Percentiles rank a stretch among this genome's conserved stretches.
These are phyloP conservation scores for Cardiocondyla obscurior DNA, from an alignment of 1,140 invertebrate species.

Conservation along the genomic window DNA sequence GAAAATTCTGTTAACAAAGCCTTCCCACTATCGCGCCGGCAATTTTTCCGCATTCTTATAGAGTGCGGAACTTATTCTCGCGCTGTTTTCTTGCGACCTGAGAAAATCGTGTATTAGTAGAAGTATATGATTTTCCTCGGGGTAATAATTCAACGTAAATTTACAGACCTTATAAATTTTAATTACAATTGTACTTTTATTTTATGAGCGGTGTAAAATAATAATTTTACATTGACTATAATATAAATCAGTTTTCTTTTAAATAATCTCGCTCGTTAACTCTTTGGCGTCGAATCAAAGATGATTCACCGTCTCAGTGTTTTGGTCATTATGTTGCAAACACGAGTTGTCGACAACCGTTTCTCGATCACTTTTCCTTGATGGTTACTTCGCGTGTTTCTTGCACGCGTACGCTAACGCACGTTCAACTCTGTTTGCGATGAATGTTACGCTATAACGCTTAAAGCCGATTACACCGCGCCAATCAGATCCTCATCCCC, in stretches of 20 bases:
- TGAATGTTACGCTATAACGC: not conserved
- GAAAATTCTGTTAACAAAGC: conserved; percentile 53
- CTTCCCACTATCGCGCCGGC: conserved; percentile 21
- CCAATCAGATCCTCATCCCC: conserved; percentile 26
- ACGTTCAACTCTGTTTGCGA: conserved; percentile 2
- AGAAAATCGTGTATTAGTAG: conserved; percentile 21
- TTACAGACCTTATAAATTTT: too few relatives aligned
- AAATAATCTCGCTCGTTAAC: not conserved
- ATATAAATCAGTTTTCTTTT: not conserved
- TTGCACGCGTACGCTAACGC: conserved; percentile 10
- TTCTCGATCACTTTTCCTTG: not conserved
- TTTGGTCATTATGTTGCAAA: not conserved
- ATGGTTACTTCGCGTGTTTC: not conserved
- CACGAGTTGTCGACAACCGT: not conserved
- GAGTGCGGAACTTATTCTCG: conserved; percentile 20
- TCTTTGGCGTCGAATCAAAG: not conserved
- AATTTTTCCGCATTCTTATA: conserved; percentile 28
- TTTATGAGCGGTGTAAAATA: too few relatives aligned
- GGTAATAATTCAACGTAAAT: too few relatives aligned
- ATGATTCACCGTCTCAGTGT: not conserved
- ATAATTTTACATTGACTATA: not conserved
- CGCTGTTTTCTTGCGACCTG: not conserved
- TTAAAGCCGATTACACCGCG: conserved; percentile 42
- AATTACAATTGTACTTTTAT: too few relatives aligned
- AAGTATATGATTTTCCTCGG: too few relatives aligned